A percentile compares a stretch with the other conserved stretches of the same genome.
Conservation (phyloP, 53 echinoderm and acorn worm species). For the Mesocentrotus franciscanus region DNA sequence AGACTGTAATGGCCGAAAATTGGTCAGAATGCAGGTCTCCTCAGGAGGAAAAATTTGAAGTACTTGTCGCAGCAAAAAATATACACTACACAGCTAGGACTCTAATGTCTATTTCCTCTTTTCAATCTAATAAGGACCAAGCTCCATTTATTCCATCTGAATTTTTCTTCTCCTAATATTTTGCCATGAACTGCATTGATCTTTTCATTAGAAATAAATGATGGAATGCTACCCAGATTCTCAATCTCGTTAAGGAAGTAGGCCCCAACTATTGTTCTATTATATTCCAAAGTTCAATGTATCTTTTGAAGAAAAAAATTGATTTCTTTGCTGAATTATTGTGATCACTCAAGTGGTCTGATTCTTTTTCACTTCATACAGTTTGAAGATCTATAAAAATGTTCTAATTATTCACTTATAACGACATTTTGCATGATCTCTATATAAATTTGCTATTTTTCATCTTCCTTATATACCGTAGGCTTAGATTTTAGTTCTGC, state of each 20-base stretch:
- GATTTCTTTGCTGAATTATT: not conserved
- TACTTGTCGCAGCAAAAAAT: conserved; percentile 43
- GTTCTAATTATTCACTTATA: not conserved
- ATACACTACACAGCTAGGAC: conserved; percentile 40
- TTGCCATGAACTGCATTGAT: conserved; percentile 20
- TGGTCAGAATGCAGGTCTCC: conserved; percentile 58
- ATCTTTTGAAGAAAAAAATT: not conserved
- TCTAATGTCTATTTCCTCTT: conserved; percentile 60
- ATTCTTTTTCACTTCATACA: not conserved
- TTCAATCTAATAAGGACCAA: conserved; percentile 40
- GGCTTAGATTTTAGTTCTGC: not conserved
- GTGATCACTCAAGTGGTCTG: not conserved
- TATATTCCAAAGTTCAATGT: not conserved
- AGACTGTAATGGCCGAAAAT: conserved; percentile 53
- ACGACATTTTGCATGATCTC: not conserved
- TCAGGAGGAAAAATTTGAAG: conserved; percentile 45
- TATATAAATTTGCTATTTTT: not conserved
- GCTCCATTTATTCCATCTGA: conserved; percentile 20
- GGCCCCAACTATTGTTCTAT: not conserved
- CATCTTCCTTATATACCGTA: not conserved
- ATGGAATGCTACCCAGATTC: not conserved
- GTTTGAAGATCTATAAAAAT: not conserved
- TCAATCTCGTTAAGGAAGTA: not conserved
- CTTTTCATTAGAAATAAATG: conserved; percentile 3
- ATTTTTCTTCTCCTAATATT: not conserved